Base-by-base conservation (phyloP, 2,113 vertebrate species). In the Egretta garzetta region DNA sequence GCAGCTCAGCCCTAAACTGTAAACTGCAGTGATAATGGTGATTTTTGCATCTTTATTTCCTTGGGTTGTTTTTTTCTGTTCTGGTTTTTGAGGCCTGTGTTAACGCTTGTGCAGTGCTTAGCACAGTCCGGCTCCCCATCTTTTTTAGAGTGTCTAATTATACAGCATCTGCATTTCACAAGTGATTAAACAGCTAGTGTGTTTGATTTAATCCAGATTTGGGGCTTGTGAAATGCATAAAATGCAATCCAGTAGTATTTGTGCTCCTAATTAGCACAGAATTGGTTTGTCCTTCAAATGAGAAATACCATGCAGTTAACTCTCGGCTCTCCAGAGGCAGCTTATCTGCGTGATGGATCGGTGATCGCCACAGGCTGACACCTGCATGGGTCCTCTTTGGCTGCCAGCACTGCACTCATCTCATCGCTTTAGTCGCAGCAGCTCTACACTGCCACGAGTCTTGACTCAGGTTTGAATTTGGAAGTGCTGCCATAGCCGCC, bases 161-260 rank as follows among this genome's bases (percentile, higher is more conserved):
- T 58, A 68, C 33, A 77, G 6, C 68, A 83, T 82, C 49, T 73
- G 62, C 35, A 11, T 75, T 80, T 73, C 20, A 50, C 64, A 93
- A 95, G 17, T 32, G 41, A 73, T 86, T 86, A 60, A 88, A 86
- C 35, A 62, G 64, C 86, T 86, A 86, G 28, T 1, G 4, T 33
- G 14, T 80, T 20, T 88, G 45, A 83, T 95, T 90, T 93, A 90
- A 83, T 86, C 49, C 80, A 77, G 66, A 80, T 90, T 76, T 90
- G 30, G 27, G 23, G 32, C 27, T 86, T 90, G 37, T 73, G 80
- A 92, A 95, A 60, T 53, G 47, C 45, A 43, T 45, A 71, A 70
- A 66, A 92, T 80, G 62, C 67, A 83, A 50, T 92, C 62, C 58
- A 60, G 63, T 91, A 83, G 39, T 91, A 66, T 86, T 86, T 80